Evolutionary conservation across 2,797 vertebrate species (phyloP), one percentile per base, ranked within the genome.

Genomic region (Chelmon rostratus): DNA sequence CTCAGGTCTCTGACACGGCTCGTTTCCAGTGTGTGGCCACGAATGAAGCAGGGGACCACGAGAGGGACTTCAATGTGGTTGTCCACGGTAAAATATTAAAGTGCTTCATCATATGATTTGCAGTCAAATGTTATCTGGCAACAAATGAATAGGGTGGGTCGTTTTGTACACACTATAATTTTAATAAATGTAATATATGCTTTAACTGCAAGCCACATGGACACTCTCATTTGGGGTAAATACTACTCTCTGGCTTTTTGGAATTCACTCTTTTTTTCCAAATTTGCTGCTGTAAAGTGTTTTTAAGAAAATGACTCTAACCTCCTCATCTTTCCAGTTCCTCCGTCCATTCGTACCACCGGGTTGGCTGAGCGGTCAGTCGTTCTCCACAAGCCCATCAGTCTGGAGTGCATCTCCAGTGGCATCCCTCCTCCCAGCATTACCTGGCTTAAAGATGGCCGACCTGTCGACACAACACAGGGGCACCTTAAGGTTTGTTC

Each of bases 361-460:
- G 96, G 96, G 4, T 89, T 93, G 75, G 80, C 95, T 0, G 97
- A 98, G 74, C 95, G 94, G 69, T 92, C 96, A 0, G 97, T 99
- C 73, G 94, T 98, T 74, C 95, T 98, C 9, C 83, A 97, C 64
- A 96, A 96, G 83, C 50, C 96, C 11, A 66, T 96, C 67, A 96
- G 86, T 0, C 86, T 99, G 68, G 97, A 98, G 86, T 99, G 98
- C 66, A 88, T 97, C 76, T 96, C 97, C 73, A 97, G 88, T 49
- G 98, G 98, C 38, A 94, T 97, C 84, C 98, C 98, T n/a, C 91
- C 92, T 70, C 97, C 98, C 40, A 95, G 94, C 73, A 96, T 99
- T 46, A 99, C 97, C 1, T 99, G 98, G 98, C 91, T 99, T 40
- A 99, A 98, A 94, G 96, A 98, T 79, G 96, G 96, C 8, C 96